Conservation (phyloP, 2,113 vertebrate genomes). For the Gadus chalcogrammus region DNA sequence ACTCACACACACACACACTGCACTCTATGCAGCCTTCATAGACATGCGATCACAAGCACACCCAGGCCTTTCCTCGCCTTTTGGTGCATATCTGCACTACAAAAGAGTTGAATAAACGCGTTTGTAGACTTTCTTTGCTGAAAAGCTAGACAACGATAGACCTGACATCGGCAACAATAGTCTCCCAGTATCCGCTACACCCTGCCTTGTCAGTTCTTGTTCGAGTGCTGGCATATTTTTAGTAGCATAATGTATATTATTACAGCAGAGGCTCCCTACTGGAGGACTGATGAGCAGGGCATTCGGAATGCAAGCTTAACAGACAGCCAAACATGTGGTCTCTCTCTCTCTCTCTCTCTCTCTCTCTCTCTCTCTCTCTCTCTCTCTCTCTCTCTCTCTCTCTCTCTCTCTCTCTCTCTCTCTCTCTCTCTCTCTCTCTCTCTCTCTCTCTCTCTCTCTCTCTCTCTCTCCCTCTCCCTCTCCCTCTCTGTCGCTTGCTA, state of each 20-base stretch:
- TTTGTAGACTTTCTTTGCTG: not conserved
- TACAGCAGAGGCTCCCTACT: conserved; percentile 9
- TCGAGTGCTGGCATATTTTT: conserved; percentile 15
- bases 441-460: too few relatives aligned
- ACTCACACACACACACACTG: too few relatives aligned
- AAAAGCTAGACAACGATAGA: conserved; percentile 8
- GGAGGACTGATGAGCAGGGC: not conserved
- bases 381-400: not conserved
- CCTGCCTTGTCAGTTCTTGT: conserved; percentile 23
- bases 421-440: too few relatives aligned
- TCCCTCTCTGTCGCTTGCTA: too few relatives aligned
- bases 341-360: not conserved
- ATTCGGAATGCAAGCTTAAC: not conserved
- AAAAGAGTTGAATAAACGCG: too few relatives aligned
- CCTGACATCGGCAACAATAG: not conserved
- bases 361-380: not conserved
- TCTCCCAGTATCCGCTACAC: not conserved
- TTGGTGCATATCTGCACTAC: too few relatives aligned
- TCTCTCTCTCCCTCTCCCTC: not conserved
- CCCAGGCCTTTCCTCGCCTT: too few relatives aligned
- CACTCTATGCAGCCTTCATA: too few relatives aligned
- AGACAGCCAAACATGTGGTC: conserved; percentile 1
- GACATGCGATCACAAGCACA: too few relatives aligned
- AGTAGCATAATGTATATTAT: conserved; percentile 13
- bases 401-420: not conserved